Conservation (phyloP, 2,113 vertebrate genomes). For the Pan paniscus region DNA sequence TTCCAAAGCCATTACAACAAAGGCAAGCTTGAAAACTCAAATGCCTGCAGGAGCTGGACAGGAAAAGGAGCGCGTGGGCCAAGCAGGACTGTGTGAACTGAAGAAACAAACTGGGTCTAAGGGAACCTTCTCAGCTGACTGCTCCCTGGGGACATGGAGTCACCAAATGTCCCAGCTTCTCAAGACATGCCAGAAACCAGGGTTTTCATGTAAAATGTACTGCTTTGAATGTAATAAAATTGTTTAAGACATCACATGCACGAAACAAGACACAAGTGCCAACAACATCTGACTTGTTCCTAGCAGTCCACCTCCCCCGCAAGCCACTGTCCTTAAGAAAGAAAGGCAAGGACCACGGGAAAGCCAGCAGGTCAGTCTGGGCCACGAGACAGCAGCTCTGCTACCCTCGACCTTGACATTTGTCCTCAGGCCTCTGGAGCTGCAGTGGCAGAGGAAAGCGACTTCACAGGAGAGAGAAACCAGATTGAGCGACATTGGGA, state of each 20-base stretch:
- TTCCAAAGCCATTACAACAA: not conserved
- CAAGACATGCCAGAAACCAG: not conserved
- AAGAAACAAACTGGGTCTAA: rapidly evolving
- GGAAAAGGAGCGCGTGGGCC: not conserved
- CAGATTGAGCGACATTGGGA: rapidly evolving
- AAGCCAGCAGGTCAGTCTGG: rapidly evolving
- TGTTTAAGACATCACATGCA: not conserved
- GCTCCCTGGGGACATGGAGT: not conserved
- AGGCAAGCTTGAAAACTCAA: not conserved
- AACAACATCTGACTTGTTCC: not conserved
- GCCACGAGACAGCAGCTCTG: not conserved
- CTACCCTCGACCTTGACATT: rapidly evolving
- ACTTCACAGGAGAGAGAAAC: not conserved
- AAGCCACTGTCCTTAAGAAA: not conserved
- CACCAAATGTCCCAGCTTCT: not conserved
- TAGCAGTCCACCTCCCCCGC: rapidly evolving
- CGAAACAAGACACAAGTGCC: not conserved
- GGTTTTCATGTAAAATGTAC: not conserved
- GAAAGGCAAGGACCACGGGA: not conserved
- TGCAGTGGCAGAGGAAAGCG: not conserved
- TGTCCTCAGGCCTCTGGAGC: too few species aligned
- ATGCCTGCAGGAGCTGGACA: not conserved
- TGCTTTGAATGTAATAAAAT: not conserved
- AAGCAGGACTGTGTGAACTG: not conserved
- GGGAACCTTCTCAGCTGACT: not conserved